Conservation (phyloP, 1,140 invertebrate genomes). For the Solen grandis region DNA sequence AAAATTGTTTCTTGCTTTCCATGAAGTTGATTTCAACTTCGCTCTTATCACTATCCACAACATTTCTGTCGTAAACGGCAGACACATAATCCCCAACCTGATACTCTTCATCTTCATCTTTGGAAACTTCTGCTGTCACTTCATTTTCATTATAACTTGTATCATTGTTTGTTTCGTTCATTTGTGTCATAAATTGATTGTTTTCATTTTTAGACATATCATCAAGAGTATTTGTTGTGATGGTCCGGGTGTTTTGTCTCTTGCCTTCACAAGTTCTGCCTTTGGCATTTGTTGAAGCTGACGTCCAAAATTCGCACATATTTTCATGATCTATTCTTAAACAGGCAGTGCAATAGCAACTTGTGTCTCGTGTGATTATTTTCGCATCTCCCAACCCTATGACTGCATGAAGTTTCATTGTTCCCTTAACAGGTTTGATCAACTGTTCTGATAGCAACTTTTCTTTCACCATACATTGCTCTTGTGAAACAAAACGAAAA, state of each 20-base stretch:
- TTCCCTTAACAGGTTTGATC: background rate
- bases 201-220: too few species aligned
- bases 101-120: background rate
- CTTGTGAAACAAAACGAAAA: background rate
- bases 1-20: background rate
- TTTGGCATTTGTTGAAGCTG: too few species aligned
- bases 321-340: too few species aligned
- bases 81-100: background rate
- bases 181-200: too few species aligned
- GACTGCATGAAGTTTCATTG: background rate
- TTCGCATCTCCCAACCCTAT: background rate
- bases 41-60: background rate
- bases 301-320: too few species aligned
- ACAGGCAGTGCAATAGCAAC: constrained; percentile 4
- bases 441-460: background rate
- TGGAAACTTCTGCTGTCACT: background rate
- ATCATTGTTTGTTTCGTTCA: too few species aligned
- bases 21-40: constrained; percentile 7
- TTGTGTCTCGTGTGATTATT: background rate
- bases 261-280: too few species aligned
- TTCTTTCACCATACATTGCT: background rate
- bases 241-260: too few species aligned
- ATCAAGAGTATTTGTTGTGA: too few species aligned
- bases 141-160: background rate
- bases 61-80: background rate